Base-by-base conservation (phyloP, 2,797 vertebrate genomes). In the Helicolenus hilgendorfi region DNA sequence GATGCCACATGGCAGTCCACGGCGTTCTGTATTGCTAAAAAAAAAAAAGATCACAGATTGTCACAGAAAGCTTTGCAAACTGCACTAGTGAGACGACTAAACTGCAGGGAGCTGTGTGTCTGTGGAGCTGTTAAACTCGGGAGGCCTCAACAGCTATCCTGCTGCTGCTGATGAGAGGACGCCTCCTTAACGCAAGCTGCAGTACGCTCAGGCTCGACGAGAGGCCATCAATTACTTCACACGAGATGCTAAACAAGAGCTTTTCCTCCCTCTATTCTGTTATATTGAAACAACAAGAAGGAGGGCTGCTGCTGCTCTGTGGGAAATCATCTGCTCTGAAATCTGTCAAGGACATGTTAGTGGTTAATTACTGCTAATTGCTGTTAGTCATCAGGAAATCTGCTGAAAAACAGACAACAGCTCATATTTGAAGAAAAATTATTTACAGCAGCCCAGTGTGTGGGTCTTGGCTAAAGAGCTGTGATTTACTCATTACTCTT, bases 141-240 rank as follows among this genome's bases (percentile, higher is more conserved):
- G 22, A 7, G 4, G 31, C 45, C 59, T 60, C 62, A n/a, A 22
- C 36, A 72, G 67, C 22, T 11, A 10, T 9, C 49, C 35, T 41
- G 55, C 70, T 41, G 70, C 62, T 41, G 70, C 20, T 77, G 68
- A 68, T 41, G 60, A 53, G 72, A 62, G 70, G 26, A 36, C 3
- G 60, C 55, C 67, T 35, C 38, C 11, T 62, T 14, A 18, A 33
- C 63, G 4, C 9, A 1, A 70, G 41, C 41, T 4, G 33, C 33
- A 33, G 26, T 10, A 2, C 1, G 14, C 35, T 65, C 64, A 4
- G 72, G 18, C 68, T 63, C 67, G 0, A 55, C 4, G 7, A 70
- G 65, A 87, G 70, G 18, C 58, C 75, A 18, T 70, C 79, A 49
- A n/a, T 29, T 7, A 20, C 59, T 59, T 73, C 68, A 27, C 29